Conservation (phyloP, 2,888 invertebrate species). For the Eumacrocentrus americanus region DNA sequence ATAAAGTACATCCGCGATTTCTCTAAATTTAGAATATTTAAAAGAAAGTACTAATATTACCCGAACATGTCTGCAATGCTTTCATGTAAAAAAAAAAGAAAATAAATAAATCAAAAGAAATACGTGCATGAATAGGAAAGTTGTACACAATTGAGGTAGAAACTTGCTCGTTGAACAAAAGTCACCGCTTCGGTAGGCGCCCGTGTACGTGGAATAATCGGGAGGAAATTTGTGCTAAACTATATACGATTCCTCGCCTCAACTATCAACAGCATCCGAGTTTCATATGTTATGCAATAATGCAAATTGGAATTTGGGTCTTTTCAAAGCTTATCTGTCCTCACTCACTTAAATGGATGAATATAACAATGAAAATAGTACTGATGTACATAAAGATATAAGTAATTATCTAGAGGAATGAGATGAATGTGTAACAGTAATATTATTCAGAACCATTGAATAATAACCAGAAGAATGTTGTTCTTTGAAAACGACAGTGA, state of each 20-base stretch:
- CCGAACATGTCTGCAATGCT: too few relatives aligned
- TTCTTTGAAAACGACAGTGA: constrained; percentile 2
- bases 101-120: background rate
- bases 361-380: background rate
- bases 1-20: too few relatives aligned
- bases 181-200: background rate
- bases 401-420: background rate
- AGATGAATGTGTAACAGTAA: too few relatives aligned
- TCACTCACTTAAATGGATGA: too few relatives aligned
- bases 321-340: background rate
- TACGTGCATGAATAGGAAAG: background rate
- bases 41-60: background rate
- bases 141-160: background rate
- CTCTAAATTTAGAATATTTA: background rate
- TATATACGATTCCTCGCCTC: background rate
- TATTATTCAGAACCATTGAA: background rate
- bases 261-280: background rate
- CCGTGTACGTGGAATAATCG: constrained; percentile 2
- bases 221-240: background rate
- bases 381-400: background rate
- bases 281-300: background rate
- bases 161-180: background rate
- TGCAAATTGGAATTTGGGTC: background rate
- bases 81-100: background rate
- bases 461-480: constrained; percentile 5